Percentiles rank a stretch among this genome's conserved stretches.
These are phyloP conservation scores for Parauchenoglanis ngamensis DNA, from an alignment of 2,797 vertebrate genomes.

Conservation along the genomic window DNA sequence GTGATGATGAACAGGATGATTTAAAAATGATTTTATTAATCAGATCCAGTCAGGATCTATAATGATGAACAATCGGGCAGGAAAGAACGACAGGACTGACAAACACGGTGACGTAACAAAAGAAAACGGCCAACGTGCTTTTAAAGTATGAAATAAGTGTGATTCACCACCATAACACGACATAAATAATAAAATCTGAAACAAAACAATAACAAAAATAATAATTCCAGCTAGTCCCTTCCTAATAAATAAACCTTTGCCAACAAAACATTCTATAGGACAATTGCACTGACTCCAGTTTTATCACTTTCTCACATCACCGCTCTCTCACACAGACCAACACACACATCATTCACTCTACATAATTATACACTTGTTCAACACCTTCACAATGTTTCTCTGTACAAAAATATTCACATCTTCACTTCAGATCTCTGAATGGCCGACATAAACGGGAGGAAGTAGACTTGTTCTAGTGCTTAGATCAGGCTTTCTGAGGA, in stretches of 20 bases:
- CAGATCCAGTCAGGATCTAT: conserved; percentile 68
- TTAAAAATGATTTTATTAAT: conserved; percentile 78
- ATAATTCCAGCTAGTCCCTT: conserved; percentile 65
- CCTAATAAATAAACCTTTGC: conserved; percentile 79
- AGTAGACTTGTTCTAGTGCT: conserved; percentile 66
- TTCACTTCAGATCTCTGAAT: conserved; percentile 61
- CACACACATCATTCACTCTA: conserved; percentile 59
- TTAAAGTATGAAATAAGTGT: conserved; percentile 67
- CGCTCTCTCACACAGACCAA: conserved; percentile 45
- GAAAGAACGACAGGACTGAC: conserved; percentile 68
- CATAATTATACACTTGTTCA: conserved; percentile 54
- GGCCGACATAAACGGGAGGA: conserved; percentile 58
- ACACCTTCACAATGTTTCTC: conserved; percentile 46
- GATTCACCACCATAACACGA: conserved; percentile 68
- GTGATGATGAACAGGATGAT: conserved; percentile 61
- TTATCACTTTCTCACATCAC: conserved; percentile 58
- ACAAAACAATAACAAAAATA: conserved; percentile 66
- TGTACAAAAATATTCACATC: conserved; percentile 62
- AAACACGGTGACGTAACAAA: conserved; percentile 66
- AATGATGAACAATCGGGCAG: conserved; percentile 57
- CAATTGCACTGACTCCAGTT: conserved; percentile 79
- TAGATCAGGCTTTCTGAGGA: conserved; percentile 33
- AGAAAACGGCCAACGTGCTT: conserved; percentile 60
- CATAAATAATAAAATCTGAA: conserved; percentile 68
- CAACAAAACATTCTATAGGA: conserved; percentile 61